These are phyloP conservation scores for Nephila pilipes DNA, from an alignment of 1,140 invertebrate genomes.

Conservation along the genomic window DNA sequence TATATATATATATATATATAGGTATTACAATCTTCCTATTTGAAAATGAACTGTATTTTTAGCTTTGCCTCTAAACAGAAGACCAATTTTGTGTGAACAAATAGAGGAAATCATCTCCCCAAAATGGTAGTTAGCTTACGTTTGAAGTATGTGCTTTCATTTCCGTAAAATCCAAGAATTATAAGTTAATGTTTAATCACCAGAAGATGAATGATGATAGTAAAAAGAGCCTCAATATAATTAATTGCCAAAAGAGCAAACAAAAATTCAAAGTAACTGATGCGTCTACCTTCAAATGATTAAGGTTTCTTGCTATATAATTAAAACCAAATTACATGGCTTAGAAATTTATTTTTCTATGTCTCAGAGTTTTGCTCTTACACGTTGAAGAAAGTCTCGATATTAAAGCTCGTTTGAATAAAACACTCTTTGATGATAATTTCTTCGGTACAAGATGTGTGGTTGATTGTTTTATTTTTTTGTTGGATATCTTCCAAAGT, in stretches of 20 bases:
- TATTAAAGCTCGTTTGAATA: slow-evolving; percentile 47
- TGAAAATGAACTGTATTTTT: too few species aligned
- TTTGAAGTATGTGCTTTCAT: not conserved
- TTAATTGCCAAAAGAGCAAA: not conserved
- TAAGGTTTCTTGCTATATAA: slow-evolving; percentile 48
- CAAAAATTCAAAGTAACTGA: slow-evolving; percentile 26
- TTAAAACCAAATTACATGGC: slow-evolving; percentile 61
- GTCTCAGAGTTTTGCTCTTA: not conserved
- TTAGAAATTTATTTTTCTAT: slow-evolving; percentile 11
- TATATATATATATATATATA: too few species aligned
- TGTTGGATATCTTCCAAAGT: not conserved
- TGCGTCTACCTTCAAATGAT: slow-evolving; percentile 46
- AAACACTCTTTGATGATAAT: slow-evolving; percentile 57
- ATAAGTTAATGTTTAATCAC: not conserved
- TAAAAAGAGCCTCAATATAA: slow-evolving; percentile 29
- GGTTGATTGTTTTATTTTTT: not conserved
- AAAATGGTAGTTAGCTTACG: too few species aligned
- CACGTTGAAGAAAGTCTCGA: not conserved
- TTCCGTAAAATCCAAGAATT: not conserved
- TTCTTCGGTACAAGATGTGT: not conserved
- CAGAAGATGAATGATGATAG: not conserved
- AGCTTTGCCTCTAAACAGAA: too few species aligned
- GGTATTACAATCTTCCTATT: too few species aligned
- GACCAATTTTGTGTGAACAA: too few species aligned
- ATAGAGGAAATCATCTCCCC: too few species aligned